Evolutionary conservation across 2,888 invertebrate genomes (phyloP), one percentile per base, ranked within the genome.

Genomic region (Trichopria drosophilae): DNA sequence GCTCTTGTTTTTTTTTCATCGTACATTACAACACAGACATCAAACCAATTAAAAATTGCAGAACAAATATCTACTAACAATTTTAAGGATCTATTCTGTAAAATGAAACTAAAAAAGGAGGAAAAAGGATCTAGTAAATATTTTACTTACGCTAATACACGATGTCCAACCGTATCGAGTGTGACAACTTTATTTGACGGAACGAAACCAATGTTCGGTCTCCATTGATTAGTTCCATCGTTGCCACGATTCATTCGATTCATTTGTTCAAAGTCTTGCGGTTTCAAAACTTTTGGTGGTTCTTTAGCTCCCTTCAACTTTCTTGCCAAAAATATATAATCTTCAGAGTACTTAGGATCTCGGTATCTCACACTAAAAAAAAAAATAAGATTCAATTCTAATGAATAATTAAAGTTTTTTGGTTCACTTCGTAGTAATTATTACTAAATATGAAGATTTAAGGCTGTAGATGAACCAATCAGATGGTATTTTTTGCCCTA

Each of bases 161-260:
- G 80, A 67, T 88, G 90, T 0, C 91, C 92, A 3, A 88, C 82
- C 5, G 72, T 72, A 48, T 83, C 85, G 54, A 93, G 73, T 19
- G 78, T 79, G 10, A 85, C 91, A 56, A 83, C 74, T 51, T 84
- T 84, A 56, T 79, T 78, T 2, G 85, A 79, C 5, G 81, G 82
- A 15, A 79, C 82, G 80, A 90, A 89, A 77, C 93, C 93, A 57
- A 88, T 86, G 68, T 83, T 83, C 5, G 92, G 90, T 46, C 85
- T 79, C 83, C 86, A 91, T 12, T 66, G 65, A 51, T 70, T 68
- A 10, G 62, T 61, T 1, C 31, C 28, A 9, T 61, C 61, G n/a
- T n/a, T n/a, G n/a, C n/a, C n/a, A n/a, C n/a, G n/a, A 22, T 50
- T 65, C 12, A 62, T 61, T 16, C 65, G 69, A 69, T 87, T 85